phyloP scores from a whole-genome alignment of 2,888 invertebrate species.

The Plutella xylostella region DNA sequence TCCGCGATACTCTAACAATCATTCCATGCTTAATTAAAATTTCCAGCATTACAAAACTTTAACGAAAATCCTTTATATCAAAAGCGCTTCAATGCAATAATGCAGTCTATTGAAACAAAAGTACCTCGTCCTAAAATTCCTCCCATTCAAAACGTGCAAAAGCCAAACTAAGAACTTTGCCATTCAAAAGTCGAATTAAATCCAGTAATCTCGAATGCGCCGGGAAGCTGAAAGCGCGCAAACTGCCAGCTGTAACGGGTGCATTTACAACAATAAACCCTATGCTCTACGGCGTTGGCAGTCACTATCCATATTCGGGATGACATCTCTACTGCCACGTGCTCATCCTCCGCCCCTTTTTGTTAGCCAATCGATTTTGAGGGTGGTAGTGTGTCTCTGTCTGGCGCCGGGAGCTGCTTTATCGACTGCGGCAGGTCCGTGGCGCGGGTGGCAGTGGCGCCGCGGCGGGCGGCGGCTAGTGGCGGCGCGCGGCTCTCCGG shows the following conservation, averaged over 20 bases:
- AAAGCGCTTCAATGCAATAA: background rate
- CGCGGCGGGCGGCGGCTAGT: background rate
- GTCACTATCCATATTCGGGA: conserved; percentile 33
- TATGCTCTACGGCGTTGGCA: conserved; percentile 24
- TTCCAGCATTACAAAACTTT: background rate
- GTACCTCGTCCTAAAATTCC: background rate
- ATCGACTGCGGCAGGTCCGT: conserved; percentile 31
- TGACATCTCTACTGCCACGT: conserved; percentile 37
- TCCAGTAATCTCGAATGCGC: conserved; percentile 26
- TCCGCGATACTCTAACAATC: background rate
- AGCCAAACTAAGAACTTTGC: conserved; percentile 2
- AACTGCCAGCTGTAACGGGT: conserved; percentile 21
- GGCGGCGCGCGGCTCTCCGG: conserved; percentile 31
- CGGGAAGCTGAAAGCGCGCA: background rate
- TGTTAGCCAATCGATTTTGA: conserved; percentile 58
- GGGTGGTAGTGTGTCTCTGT: conserved; percentile 43
- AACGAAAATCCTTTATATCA: background rate
- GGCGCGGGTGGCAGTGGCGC: background rate
- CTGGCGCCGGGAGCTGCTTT: conserved; percentile 36
- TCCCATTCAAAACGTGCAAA: background rate
- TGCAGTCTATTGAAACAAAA: background rate
- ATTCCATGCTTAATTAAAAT: background rate
- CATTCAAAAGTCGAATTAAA: conserved; percentile 1
- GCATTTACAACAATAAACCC: conserved; percentile 34
- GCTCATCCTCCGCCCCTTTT: conserved; percentile 58